Base-by-base conservation (phyloP, 1,140 invertebrate genomes). In the Phocides pigmalion region DNA sequence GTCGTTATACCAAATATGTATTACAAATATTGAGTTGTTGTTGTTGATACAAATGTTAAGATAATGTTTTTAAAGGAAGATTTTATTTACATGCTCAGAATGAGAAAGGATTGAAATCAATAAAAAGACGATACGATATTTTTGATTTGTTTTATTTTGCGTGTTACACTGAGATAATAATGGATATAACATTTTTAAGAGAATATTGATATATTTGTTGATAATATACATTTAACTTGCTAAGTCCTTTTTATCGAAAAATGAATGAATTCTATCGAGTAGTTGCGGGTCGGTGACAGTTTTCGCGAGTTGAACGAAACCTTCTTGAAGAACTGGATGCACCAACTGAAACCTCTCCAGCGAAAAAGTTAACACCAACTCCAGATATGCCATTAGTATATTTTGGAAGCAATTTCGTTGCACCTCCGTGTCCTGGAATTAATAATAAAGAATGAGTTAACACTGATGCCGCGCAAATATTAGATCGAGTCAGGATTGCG, bases 381-480 rank as follows among this genome's bases (percentile, higher is more conserved):
- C 93, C 64, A 94, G 79, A 79, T 93, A 94, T 54, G 93, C 93
- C 82, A 93, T 93, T 64, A 94, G 84, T 41, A 93, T 93, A 74
- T 93, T 93, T 58, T 93, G 92, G 67, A 93, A 90, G 39, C 93
- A 93, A 53, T 88, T 88, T 59, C 92, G 88, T 81, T 92, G 93
- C 3, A 93, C 92, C 56, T 94, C 93, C 22, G 88, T 84, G 68
- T 94, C 93, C 93, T 93, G 72, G 53, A 87, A 86, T 62, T 9
- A 41, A 51, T 41, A 22, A 22, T 3, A 9, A 70, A 1, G 25
- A 28, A 28, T 28, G 9, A 8, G 5, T 4, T 3, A 6, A 28
- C 1, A 3, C 5, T 28, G 5, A 28, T 28, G n/a, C n/a, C n/a
- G n/a, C n/a, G n/a, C n/a, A n/a, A n/a, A n/a, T n/a, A n/a, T n/a